Percentiles rank a stretch among this genome's conserved stretches.
Evolutionary conservation across 2,888 invertebrate genomes (phyloP).

Genomic region (Nomada goodeniana): DNA sequence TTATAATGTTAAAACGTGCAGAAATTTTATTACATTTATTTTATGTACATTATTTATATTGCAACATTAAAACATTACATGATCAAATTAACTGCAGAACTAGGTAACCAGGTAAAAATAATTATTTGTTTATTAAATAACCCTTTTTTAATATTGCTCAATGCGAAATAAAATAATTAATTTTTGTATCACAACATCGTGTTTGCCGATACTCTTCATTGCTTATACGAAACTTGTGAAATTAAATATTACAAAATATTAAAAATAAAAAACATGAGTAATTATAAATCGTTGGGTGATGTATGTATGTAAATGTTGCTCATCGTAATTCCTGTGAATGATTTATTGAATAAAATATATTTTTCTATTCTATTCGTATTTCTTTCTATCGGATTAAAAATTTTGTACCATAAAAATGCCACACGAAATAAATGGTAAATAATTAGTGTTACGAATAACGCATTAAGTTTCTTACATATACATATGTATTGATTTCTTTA

Average conservation of each 20-base stretch:
- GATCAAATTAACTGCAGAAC: conserved; percentile 2
- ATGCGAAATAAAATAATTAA: conserved; percentile 36
- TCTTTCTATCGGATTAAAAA: conserved; percentile 1
- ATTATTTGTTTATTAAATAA: conserved; percentile 10
- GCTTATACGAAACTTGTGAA: conserved; percentile 32
- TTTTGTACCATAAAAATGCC: conserved; percentile 44
- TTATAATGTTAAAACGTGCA: conserved; percentile 33
- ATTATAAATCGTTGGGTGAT: conserved; percentile 21
- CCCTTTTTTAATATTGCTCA: not conserved
- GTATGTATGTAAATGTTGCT: conserved; percentile 1
- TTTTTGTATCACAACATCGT: conserved; percentile 16
- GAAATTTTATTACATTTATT: conserved; percentile 40
- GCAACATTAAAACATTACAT: conserved; percentile 29
- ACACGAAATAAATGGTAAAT: conserved; percentile 26
- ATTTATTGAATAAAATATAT: conserved; percentile 40
- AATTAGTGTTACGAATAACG: not conserved
- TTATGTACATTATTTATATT: conserved; percentile 37
- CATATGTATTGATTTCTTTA: not conserved
- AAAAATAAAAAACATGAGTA: conserved; percentile 46
- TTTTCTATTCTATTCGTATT: conserved; percentile 18
- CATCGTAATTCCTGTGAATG: conserved; percentile 26
- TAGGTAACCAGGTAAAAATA: conserved; percentile 1
- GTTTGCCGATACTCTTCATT: conserved; percentile 22
- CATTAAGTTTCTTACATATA: not conserved
- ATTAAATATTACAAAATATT: conserved; percentile 44